These are phyloP conservation scores for Dendrocopos noguchii DNA, from an alignment of 2,113 vertebrate genomes.

Conservation along the genomic window DNA sequence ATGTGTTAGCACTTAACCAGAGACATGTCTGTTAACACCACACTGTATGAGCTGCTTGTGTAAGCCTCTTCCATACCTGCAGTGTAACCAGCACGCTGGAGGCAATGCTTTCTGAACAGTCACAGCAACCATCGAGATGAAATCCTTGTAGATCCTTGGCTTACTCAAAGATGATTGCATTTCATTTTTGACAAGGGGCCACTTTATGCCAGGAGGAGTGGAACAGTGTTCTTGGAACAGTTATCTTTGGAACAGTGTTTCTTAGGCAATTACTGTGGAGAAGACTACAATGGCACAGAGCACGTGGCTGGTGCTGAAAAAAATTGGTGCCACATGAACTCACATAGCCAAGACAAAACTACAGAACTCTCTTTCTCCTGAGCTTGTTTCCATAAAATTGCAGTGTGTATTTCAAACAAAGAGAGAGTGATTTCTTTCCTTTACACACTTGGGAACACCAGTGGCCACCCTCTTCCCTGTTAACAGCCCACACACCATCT, in stretches of 20 bases:
- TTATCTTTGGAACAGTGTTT: background rate
- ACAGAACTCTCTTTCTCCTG: background rate
- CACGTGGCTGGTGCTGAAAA: background rate
- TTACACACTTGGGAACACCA: background rate
- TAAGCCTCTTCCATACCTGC: background rate
- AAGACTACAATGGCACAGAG: background rate
- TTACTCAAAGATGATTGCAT: background rate
- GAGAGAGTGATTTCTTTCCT: background rate
- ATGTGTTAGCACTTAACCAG: background rate
- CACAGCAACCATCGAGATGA: background rate
- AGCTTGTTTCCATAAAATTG: background rate
- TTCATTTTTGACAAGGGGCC: background rate
- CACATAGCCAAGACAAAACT: background rate
- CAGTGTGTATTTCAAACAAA: background rate
- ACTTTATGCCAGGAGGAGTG: background rate
- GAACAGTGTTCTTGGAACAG: background rate
- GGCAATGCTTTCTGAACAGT: background rate
- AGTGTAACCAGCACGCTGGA: background rate
- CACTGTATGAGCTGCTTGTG: background rate
- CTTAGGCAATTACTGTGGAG: background rate
- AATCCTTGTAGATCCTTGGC: background rate
- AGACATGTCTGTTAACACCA: background rate
- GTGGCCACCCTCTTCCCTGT: background rate
- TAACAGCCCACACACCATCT: background rate
- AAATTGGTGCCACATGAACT: fast-evolving